Evolutionary conservation across 2,797 vertebrate species (phyloP), one percentile per base, ranked within the genome.

Genomic region (Propithecus deckenii): DNA sequence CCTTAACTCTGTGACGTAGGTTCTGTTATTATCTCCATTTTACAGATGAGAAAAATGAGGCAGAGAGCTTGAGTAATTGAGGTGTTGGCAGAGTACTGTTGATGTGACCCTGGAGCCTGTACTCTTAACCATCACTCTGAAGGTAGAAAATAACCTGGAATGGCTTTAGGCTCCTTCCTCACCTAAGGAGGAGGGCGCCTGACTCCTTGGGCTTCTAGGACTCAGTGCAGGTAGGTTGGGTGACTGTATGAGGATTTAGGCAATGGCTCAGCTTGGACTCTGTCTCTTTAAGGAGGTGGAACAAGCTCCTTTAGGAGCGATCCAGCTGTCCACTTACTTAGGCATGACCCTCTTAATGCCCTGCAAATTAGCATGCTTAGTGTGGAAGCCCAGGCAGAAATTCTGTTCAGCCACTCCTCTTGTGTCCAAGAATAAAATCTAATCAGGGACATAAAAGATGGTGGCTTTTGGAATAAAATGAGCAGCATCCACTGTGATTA

Each of bases 381-480:
- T 43, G 3, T 90, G 76, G 84, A 96, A 93, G 59, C 74, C 83
- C 28, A 61, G 38, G 67, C 61, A 91, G 50, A 83, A 55, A 81
- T 88, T 91, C 79, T 61, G 84, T 69, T 71, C 79, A 69, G 84
- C 59, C 74, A 71, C 38, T 95, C 63, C 75, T 89, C 86, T 91
- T 88, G 28, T 90, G 91, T 97, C 95, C 91, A 94, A 96, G 93
- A 97, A 97, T 95, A 97, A 97, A 97, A 95, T 93, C 67, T 89
- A 97, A 86, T 96, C 98, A 91, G 71, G 81, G 85, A 41, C 79
- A 94, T 85, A 94, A 97, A 97, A 95, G 84, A 97, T 93, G 87
- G 89, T 87, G 55, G 69, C 75, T 98, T 97, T 96, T 79, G 65
- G 96, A 95, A 92, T 92, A 94, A 96, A 90, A 90, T 84, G 94